Conservation (phyloP, 2,113 vertebrate species). For the Sula dactylatra region DNA sequence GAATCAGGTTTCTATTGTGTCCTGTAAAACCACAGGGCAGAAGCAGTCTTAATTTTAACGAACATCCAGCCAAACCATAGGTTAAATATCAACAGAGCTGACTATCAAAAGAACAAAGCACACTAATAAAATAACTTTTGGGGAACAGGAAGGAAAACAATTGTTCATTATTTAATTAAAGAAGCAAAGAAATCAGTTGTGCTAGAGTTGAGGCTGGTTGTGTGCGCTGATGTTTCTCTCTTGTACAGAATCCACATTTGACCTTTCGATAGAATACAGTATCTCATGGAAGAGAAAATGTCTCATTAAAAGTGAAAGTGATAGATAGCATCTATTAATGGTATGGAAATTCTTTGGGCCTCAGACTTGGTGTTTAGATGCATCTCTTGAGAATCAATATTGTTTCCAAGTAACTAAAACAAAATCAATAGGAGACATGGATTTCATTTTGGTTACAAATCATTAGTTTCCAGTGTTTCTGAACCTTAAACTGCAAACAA, state of each 20-base stretch:
- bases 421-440: constrained; percentile 73
- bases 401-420: constrained; percentile 77
- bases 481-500: constrained; percentile 49
- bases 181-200: background rate
- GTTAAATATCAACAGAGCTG: background rate
- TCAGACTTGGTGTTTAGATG: constrained; percentile 48
- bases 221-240: background rate
- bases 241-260: constrained; percentile 18
- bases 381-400: constrained; percentile 74
- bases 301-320: constrained; percentile 74
- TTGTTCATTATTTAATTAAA: background rate
- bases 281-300: constrained; percentile 45
- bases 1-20: background rate
- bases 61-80: background rate
- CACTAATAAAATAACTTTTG: background rate
- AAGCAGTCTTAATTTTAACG: background rate
- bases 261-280: constrained; percentile 36
- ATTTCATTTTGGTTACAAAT: constrained; percentile 73
- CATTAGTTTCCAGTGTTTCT: constrained; percentile 66
- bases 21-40: background rate
- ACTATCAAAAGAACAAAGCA: background rate
- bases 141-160: background rate
- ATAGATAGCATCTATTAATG: constrained; percentile 68
- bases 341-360: constrained; percentile 59
- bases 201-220: background rate